phyloP scores from a whole-genome alignment of 2,888 invertebrate species.

The Bombylius discolor region DNA sequence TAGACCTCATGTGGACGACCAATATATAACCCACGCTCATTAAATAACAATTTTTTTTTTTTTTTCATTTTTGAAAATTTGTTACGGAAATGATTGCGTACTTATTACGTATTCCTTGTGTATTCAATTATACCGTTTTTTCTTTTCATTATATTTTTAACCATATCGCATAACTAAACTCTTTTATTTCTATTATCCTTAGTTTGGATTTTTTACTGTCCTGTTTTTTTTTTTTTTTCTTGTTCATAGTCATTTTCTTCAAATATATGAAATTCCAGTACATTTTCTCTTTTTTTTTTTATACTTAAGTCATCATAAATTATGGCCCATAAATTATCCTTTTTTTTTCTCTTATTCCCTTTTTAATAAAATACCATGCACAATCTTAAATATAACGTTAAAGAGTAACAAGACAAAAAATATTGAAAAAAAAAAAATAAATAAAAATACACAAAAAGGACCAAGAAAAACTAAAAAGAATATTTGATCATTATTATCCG shows the following conservation, averaged over 20 bases:
- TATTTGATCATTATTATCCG: conserved; percentile 4
- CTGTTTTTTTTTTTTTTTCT: too few species aligned
- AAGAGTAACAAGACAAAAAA: too few species aligned
- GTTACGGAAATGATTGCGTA: conserved; percentile 7
- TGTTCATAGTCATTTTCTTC: too few species aligned
- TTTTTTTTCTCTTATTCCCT: background rate
- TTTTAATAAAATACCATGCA: too few species aligned
- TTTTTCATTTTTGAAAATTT: conserved; percentile 1
- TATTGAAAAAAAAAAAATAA: background rate
- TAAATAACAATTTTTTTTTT: background rate
- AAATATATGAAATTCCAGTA: too few species aligned
- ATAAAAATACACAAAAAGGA: background rate
- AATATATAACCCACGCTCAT: too few species aligned
- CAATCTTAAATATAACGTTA: too few species aligned
- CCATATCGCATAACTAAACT: background rate
- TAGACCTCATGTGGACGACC: too few species aligned
- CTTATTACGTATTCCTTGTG: background rate
- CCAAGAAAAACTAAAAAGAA: background rate
- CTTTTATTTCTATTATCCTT: background rate
- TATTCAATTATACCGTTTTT: background rate
- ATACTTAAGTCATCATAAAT: conserved; percentile 1
- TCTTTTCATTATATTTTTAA: background rate
- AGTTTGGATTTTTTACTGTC: too few species aligned
- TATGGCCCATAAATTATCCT: conserved; percentile 8
- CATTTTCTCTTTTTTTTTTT: background rate